Base-by-base conservation (phyloP, 1,140 invertebrate genomes). In the Ectropis grisescens region DNA sequence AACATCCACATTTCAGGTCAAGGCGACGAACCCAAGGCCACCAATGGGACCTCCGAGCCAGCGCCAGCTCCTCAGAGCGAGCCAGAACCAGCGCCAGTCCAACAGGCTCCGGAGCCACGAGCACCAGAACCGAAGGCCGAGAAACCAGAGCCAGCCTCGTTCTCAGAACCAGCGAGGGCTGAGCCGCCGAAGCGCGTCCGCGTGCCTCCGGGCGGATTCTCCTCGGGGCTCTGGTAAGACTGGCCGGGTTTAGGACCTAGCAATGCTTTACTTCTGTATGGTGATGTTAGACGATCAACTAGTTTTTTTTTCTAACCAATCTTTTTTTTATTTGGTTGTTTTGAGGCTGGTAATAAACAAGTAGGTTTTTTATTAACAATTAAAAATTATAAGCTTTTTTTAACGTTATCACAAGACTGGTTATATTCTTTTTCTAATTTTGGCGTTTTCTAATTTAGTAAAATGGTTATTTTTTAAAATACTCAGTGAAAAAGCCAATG, bases 141-240 rank as follows among this genome's bases (percentile, higher is more conserved):
- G 24, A 34, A 10, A 33, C 41, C 11, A 40, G 35, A 40, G 29
- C 23, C 41, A n/a, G 37, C 41, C 47, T n/a, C n/a, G n/a, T n/a
- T n/a, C n/a, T n/a, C n/a, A n/a, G n/a, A n/a, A 26, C 31, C 38
- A 38, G 16, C 47, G 22, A 58, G 45, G 31, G 41, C 38, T 6
- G 74, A 74, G 25, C 33, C 69, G 1, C 67, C 69, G 2, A 74
- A 62, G 37, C 75, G 83, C 40, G 67, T 68, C 7, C 74, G 84
- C 29, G 84, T 85, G n/a, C 85, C 85, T 4, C 85, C 85, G 2
- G 85, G 85, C 26, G 85, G 85, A 2, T 86, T 82, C 53, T 85
- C 84, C 2, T 85, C 84, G 0, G 84, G 84, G 2, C 71, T 86
- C 11, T 86, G 85, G 85, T 86, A 83, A 84, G 32, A 13, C 25